Conservation (phyloP, 2,888 invertebrate genomes). For the Tenthredo amoena region DNA sequence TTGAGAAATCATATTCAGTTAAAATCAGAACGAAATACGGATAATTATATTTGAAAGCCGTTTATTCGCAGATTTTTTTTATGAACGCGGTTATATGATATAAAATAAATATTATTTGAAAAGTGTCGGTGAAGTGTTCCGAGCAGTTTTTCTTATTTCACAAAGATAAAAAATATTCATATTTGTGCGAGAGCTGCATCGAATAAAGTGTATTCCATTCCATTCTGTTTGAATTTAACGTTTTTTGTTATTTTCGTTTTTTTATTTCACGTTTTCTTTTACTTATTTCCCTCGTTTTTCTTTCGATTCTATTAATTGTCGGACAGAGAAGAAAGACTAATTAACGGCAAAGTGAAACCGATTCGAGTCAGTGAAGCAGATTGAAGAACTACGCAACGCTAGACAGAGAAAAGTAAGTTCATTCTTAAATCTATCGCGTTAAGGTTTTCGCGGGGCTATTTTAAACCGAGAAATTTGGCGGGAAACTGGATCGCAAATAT, state of each 20-base stretch:
- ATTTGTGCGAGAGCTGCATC: not conserved
- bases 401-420: slow-evolving; percentile 12
- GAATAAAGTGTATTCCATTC: not conserved
- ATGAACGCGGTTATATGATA: not conserved
- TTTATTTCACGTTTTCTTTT: not conserved
- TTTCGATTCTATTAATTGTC: not conserved
- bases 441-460: not conserved
- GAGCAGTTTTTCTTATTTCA: not conserved
- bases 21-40: not conserved
- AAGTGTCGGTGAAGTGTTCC: slow-evolving; percentile 44
- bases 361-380: slow-evolving; percentile 37
- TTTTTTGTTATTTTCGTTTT: not conserved
- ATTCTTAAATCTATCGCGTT: not conserved
- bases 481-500: not conserved
- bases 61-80: not conserved
- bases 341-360: slow-evolving; percentile 9
- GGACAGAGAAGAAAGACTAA: not conserved
- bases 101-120: not conserved
- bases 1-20: not conserved
- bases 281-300: not conserved
- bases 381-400: slow-evolving; percentile 16
- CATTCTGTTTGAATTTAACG: not conserved
- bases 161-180: not conserved
- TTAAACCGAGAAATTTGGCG: slow-evolving; percentile 16
- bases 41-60: not conserved